Conservation (phyloP, 2,113 vertebrate species). For the Brachypteracias leptosomus region DNA sequence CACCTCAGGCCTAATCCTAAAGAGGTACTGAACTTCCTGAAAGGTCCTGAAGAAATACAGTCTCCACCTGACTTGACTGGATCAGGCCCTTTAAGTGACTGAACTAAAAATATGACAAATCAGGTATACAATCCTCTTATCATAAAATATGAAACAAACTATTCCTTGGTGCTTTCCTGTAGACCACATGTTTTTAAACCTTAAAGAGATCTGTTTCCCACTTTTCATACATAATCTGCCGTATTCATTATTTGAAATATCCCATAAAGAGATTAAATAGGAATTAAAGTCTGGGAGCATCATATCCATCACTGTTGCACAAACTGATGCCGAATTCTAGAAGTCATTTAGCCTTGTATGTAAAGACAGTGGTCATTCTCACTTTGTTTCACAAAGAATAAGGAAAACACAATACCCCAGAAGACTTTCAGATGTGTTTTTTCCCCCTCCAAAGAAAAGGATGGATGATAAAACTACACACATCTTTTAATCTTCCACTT, state of each 20-base stretch:
- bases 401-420: constrained; percentile 35
- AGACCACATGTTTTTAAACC: constrained; percentile 38
- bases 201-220: constrained; percentile 64
- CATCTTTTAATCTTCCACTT: constrained; percentile 66
- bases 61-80: background rate
- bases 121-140: constrained; percentile 27
- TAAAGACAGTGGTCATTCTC: constrained; percentile 30
- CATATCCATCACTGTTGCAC: constrained; percentile 57
- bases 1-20: background rate
- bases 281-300: constrained; percentile 60
- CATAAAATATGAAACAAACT: constrained; percentile 41
- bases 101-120: background rate
- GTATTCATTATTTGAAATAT: constrained; percentile 68
- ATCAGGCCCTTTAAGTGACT: background rate
- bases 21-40: background rate
- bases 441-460: constrained; percentile 16
- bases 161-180: constrained; percentile 32
- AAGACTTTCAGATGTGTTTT: constrained; percentile 35
- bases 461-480: constrained; percentile 52
- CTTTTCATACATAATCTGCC: constrained; percentile 61
- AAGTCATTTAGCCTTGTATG: constrained; percentile 6
- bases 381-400: constrained; percentile 39
- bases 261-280: constrained; percentile 71
- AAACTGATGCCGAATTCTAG: constrained; percentile 35
- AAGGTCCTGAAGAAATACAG: background rate